Evolutionary conservation across 2,113 vertebrate genomes (phyloP), one percentile per base, ranked within the genome.

Genomic region (Limanda limanda): DNA sequence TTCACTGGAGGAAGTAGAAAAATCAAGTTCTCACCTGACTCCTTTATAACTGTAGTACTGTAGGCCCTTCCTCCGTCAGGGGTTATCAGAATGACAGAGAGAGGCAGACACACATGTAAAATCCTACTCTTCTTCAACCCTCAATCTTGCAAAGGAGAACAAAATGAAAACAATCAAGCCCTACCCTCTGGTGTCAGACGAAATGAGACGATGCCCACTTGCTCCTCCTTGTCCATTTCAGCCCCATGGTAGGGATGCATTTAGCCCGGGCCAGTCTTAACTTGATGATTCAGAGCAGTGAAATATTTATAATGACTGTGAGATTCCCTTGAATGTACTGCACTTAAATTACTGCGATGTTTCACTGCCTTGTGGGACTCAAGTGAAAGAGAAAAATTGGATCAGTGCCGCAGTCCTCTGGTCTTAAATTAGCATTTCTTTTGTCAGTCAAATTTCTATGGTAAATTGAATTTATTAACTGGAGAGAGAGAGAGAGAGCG

Each of bases 261-360:
- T 86, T 80, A 78, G 88, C 86, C 77, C 24, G 24, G 82, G 86
- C 85, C 86, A 69, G 80, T 92, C 84, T 91, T 91, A 89, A 92
- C 85, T 87, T 89, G 86, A 90, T 83, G 89, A 91, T 89, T 93
- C 91, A 92, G 82, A 92, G 88, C 91, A 86, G 87, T 91, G 90
- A 90, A 92, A 92, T 91, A 91, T 94, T 92, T 92, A 92, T 93
- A 91, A 87, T 91, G 90, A 93, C 94, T 93, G 92, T 93, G 92
- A 92, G 91, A 90, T 94, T 91, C 92, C 92, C 91, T 90, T 92
- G 92, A 94, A 94, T 93, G 93, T 93, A 93, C 92, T 92, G 93
- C 94, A 94, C 94, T 95, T 94, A 94, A 92, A 93, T 92, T 89
- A 90, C 92, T 89, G 90, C 90, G 73, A 92, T 92, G 90, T 92